A percentile compares a stretch with the other conserved stretches of the same genome.
These are phyloP conservation scores for Oncorhynchus keta DNA, from an alignment of 2,113 vertebrate genomes.

Conservation along the genomic window DNA sequence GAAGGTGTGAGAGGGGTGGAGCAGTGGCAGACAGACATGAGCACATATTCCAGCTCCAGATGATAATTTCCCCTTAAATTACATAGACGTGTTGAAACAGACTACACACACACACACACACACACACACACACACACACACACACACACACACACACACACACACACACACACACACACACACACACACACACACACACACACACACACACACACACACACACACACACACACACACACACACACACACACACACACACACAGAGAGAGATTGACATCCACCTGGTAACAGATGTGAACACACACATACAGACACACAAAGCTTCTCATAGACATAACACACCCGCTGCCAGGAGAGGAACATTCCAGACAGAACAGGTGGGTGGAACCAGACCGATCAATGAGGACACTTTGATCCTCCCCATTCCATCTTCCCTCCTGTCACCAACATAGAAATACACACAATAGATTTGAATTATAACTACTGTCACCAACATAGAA, in stretches of 20 bases:
- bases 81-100: conserved; percentile 72
- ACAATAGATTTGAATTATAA: no score
- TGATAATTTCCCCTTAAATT: conserved; percentile 77
- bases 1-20: conserved; percentile 49
- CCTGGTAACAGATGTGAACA: conserved; percentile 35
- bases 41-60: conserved; percentile 75
- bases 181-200: conserved; percentile 43
- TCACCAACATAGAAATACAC: no score
- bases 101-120: conserved; percentile 28
- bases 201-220: conserved; percentile 18
- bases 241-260: conserved; percentile 33
- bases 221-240: conserved; percentile 28
- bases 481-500: no score
- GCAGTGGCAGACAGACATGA: conserved; percentile 70
- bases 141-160: conserved; percentile 49
- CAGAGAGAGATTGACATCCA: conserved; percentile 6
- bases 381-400: conserved; percentile 69
- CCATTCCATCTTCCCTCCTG: background rate
- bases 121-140: conserved; percentile 14
- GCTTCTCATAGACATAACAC: conserved; percentile 24
- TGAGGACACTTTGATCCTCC: conserved; percentile 64
- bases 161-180: conserved; percentile 47
- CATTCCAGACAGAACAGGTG: conserved; percentile 76
- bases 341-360: conserved; percentile 52
- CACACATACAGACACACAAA: conserved; percentile 44